Base-by-base conservation (phyloP, 2,888 invertebrate genomes). In the Mimas tiliae region DNA sequence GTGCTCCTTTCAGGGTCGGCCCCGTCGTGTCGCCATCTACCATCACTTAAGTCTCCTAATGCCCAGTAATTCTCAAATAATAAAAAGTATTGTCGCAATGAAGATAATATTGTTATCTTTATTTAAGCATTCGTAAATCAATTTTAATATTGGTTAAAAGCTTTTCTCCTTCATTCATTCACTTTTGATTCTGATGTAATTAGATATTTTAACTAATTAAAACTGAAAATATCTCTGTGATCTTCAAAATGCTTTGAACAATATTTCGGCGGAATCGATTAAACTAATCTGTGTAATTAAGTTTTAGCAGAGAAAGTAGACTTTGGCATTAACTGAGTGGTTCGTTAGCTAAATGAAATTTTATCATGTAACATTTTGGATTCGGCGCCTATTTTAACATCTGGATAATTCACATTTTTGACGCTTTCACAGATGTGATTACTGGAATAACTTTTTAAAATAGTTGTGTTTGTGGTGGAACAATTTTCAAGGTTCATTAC, bases 171-270 rank as follows among this genome's bases (percentile, higher is more conserved):
- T 7, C 19, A 19, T 58, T 42, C 58, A 19, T 38, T 42, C 58
- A 19, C 16, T 58, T 42, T 38, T 58, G 58, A 38, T 58, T 55
- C 42, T 42, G 19, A 6, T 42, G 19, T 58, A 42, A 58, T 58
- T 42, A 19, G 42, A 58, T 58, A 21, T 58, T 58, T 58, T 42
- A 58, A 58, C 19, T 58, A 42, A 58, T 58, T 42, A 58, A 42
- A 42, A 58, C 42, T 6, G 58, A 58, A 58, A 58, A 58, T 58
- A 58, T 19, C 58, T 42, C 58, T 58, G 42, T 58, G 58, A 58
- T 58, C 58, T 58, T 38, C 16, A 21, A 58, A 58, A 58, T 58
- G 58, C 58, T 58, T 58, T 58, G 58, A 58, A 19, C 58, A 58
- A 42, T 58, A 58, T 58, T 58, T 58, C 42, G 58, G 58, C 58